These are phyloP conservation scores for Loris lydekkerianus DNA, from an alignment of 2,797 vertebrate genomes.

Conservation along the genomic window DNA sequence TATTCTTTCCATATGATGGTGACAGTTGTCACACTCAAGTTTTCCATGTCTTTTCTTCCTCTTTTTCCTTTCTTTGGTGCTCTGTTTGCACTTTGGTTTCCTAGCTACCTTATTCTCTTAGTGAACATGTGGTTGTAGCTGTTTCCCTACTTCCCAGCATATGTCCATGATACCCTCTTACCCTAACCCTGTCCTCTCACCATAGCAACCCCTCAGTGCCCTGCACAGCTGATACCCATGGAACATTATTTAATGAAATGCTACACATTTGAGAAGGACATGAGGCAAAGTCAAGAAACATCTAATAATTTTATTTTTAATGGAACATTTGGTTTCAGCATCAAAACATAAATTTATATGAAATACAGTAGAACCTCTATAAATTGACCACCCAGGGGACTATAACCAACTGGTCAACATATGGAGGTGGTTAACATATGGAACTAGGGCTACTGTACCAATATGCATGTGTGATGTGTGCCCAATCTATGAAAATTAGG, in stretches of 20 bases:
- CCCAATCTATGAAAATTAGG: too few relatives aligned
- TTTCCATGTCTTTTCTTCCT: neutral
- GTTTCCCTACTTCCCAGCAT: neutral
- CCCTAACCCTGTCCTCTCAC: neutral
- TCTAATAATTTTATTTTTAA: constrained; percentile 31
- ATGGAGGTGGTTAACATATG: too few relatives aligned
- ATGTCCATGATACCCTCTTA: too few relatives aligned
- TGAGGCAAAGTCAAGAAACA: neutral
- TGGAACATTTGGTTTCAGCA: neutral
- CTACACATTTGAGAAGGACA: neutral
- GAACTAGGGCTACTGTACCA: too few relatives aligned
- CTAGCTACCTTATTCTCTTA: neutral
- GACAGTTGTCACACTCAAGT: neutral
- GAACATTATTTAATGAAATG: neutral
- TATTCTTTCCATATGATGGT: neutral
- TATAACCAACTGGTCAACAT: too few relatives aligned
- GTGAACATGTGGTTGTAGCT: neutral
- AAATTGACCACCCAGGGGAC: too few relatives aligned
- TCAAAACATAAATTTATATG: neutral
- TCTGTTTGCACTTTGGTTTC: neutral
- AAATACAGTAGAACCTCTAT: neutral
- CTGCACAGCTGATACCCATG: neutral
- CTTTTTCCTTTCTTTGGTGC: neutral
- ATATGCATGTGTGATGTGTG: too few relatives aligned
- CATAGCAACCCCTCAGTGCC: neutral